These are phyloP conservation scores for Leptoteleia sp. DNA, from an alignment of 1,140 invertebrate species.

Conservation along the genomic window DNA sequence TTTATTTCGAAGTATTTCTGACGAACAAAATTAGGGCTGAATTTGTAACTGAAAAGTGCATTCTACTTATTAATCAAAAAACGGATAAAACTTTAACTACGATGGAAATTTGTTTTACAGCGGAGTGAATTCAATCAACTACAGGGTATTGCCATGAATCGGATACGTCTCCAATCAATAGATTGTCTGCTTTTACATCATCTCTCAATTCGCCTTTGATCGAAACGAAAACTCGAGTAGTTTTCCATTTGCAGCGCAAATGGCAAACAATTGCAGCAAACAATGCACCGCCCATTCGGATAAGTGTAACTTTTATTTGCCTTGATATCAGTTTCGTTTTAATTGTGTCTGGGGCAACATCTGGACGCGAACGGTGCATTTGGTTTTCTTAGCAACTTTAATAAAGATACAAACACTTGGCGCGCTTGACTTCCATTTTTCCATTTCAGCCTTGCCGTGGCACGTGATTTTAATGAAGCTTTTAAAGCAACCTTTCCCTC, in stretches of 20 bases:
- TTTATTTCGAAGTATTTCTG: too few relatives aligned
- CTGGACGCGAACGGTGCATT: conserved; percentile 38
- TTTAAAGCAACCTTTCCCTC: conserved; percentile 20
- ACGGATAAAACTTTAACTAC: neutral
- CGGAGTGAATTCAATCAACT: neutral
- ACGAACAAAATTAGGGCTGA: too few relatives aligned
- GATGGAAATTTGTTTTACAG: neutral
- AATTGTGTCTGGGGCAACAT: conserved; percentile 57
- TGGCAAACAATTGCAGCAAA: conserved; percentile 31
- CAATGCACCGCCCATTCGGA: conserved; percentile 44
- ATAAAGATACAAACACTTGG: conserved; percentile 58
- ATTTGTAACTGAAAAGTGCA: too few relatives aligned
- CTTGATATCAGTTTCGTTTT: conserved; percentile 50
- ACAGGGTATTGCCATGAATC: conserved; percentile 10
- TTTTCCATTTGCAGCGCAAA: conserved; percentile 24
- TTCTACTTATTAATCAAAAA: too few relatives aligned
- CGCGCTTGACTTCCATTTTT: conserved; percentile 48
- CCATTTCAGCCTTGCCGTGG: neutral
- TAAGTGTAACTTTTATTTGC: conserved; percentile 58
- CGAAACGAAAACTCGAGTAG: conserved; percentile 7
- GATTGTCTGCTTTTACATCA: conserved; percentile 11
- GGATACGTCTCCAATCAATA: conserved; percentile 14
- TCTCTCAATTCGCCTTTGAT: conserved; percentile 16
- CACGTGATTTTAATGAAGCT: conserved; percentile 45
- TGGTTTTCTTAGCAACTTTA: conserved; percentile 60